A percentile compares a stretch with the other conserved stretches of the same genome.
Conservation (phyloP, 1,140 invertebrate species). For the Lysiphlebus fabarum region DNA sequence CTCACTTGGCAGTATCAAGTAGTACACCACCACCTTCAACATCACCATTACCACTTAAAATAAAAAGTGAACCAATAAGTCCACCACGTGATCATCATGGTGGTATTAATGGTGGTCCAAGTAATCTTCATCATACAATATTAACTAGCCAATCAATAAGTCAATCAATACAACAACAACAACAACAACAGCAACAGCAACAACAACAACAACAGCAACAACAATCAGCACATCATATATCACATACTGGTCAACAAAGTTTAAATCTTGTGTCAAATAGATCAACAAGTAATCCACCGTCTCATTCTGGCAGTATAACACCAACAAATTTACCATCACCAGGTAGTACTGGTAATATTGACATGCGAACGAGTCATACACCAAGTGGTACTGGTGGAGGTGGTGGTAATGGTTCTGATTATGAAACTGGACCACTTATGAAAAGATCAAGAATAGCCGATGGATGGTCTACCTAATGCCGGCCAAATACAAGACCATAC, state of each 20-base stretch:
- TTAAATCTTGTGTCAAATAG: conserved; percentile 54
- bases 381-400: conserved; percentile 40
- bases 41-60: conserved; percentile 81
- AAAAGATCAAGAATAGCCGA: conserved; percentile 80
- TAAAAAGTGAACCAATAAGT: conserved; percentile 93
- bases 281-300: conserved; percentile 50
- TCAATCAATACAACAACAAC: conserved; percentile 48
- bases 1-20: conserved; percentile 76
- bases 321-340: conserved; percentile 75
- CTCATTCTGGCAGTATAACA: conserved; percentile 66
- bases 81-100: conserved; percentile 70
- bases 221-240: conserved; percentile 52
- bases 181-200: conserved; percentile 8
- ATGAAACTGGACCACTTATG: conserved; percentile 75
- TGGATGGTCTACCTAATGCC: conserved; percentile 78
- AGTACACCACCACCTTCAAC: conserved; percentile 76
- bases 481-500: conserved; percentile 20
- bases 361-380: conserved; percentile 53
- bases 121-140: conserved; percentile 43
- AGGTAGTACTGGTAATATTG: conserved; percentile 50
- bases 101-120: conserved; percentile 41
- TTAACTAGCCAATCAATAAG: conserved; percentile 50
- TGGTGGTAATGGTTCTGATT: conserved; percentile 61
- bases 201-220: conserved; percentile 51
- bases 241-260: conserved; percentile 60